Conservation (phyloP, 1,140 invertebrate species). For the Formica exsecta region DNA sequence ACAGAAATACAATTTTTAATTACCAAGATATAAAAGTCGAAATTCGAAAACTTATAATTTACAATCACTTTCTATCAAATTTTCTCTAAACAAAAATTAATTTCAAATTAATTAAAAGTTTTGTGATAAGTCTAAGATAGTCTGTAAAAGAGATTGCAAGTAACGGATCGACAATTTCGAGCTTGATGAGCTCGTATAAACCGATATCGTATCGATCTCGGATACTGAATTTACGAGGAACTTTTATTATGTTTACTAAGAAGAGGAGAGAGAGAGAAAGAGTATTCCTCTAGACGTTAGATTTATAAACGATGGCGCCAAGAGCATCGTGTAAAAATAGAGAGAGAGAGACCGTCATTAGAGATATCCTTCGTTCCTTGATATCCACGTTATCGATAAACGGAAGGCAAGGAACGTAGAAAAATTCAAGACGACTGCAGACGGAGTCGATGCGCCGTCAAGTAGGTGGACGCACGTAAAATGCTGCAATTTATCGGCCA, state of each 20-base stretch:
- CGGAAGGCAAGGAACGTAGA: constrained; percentile 8
- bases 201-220: constrained; percentile 33
- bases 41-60: not conserved
- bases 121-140: constrained; percentile 11
- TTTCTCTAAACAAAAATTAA: constrained; percentile 27
- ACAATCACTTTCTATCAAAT: not conserved
- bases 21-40: not conserved
- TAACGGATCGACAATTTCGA: constrained; percentile 21
- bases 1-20: not conserved
- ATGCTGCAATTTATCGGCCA: constrained; percentile 30
- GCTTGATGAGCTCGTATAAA: constrained; percentile 58
- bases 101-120: constrained; percentile 27
- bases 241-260: constrained; percentile 65
- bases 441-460: constrained; percentile 35
- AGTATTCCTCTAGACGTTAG: constrained; percentile 11
- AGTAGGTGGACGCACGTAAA: constrained; percentile 12
- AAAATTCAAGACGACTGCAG: constrained; percentile 38
- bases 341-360: constrained; percentile 1
- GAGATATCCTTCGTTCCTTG: not conserved
- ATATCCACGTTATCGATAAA: constrained; percentile 6
- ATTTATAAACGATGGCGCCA: constrained; percentile 17
- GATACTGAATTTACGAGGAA: constrained; percentile 50
- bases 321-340: constrained; percentile 26
- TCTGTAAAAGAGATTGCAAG: constrained; percentile 11
- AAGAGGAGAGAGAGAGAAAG: constrained; percentile 5